Base-by-base conservation (phyloP, 1,140 invertebrate genomes). In the Trachymyrmex cornetzi region DNA sequence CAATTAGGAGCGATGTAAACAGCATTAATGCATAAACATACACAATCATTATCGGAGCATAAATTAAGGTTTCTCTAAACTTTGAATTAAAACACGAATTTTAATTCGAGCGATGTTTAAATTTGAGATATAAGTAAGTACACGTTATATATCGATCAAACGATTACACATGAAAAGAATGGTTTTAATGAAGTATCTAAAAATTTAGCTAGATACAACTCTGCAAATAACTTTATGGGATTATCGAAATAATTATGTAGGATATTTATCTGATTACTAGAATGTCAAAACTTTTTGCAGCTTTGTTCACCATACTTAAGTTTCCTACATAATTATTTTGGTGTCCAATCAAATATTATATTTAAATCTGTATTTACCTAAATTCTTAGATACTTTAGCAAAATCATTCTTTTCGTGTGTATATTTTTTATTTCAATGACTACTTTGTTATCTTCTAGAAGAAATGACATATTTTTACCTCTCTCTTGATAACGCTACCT, bases 401-500 rank as follows among this genome's bases (percentile, higher is more conserved):
- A 44, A 44, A 44, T 11, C 38, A 11, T 44, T 44, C 1, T 44
- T 44, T 44, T 9, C 9, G 9, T 44, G 11, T 44, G 38, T 44
- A 44, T 12, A 44, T 44, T 44, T 44, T 24, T 16, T 34, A 63
- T 44, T 14, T 50, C 24, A 0, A 50, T 57, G 69, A 61, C 6
- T 44, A n/a, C 6, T 48, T 72, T 59, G 16, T 50, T 61, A 74
- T 74, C 34, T 57, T 38, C 38, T 27, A 5, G 19, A 27, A 48
- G 16, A 44, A 66, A 66, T 34, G 48, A 9, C 27, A 27, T 34
- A 84, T 84, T 61, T 74, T 38, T 16, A 34, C 12, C 24, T 84
- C 11, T 44, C 44, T 50, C 53, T 27, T 34, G 80, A 84, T 75
- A 84, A 75, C 59, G 69, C 55, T 84, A 75, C 55, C 80, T 63